These are phyloP conservation scores for Ormyrus rosae DNA, from an alignment of 2,888 invertebrate species.

Conservation along the genomic window DNA sequence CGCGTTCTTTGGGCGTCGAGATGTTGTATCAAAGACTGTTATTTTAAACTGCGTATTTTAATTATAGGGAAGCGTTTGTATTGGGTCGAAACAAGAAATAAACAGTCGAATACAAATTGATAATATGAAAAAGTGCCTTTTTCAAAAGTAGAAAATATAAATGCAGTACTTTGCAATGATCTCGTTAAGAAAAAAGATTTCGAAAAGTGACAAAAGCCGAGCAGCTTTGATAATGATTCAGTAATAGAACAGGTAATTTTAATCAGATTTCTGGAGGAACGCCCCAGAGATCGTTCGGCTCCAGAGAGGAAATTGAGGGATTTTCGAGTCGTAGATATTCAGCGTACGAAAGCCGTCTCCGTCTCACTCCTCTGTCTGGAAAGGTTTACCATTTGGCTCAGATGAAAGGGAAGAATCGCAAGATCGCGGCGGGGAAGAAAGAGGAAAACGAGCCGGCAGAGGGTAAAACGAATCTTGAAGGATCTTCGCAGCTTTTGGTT, in stretches of 20 bases:
- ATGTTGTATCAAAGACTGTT: too few relatives aligned
- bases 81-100: too few relatives aligned
- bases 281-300: constrained; percentile 21
- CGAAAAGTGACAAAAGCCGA: too few relatives aligned
- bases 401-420: constrained; percentile 34
- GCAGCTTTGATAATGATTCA: too few relatives aligned
- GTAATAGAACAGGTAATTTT: constrained; percentile 13
- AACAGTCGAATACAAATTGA: too few relatives aligned
- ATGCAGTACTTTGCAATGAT: too few relatives aligned
- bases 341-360: constrained; percentile 27
- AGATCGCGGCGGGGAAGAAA: not conserved
- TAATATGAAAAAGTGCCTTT: too few relatives aligned
- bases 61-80: too few relatives aligned
- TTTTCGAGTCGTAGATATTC: constrained; percentile 43
- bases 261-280: constrained; percentile 35
- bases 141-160: too few relatives aligned
- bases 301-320: constrained; percentile 46
- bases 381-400: constrained; percentile 50
- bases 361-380: constrained; percentile 23
- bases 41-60: too few relatives aligned
- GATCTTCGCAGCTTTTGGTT: constrained; percentile 47
- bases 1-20: too few relatives aligned
- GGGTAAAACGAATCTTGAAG: constrained; percentile 37
- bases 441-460: not conserved
- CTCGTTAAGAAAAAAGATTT: too few relatives aligned